Evolutionary conservation across 2,797 vertebrate genomes (phyloP), one percentile per base, ranked within the genome.

Genomic region (Gallinago nigripennis): DNA sequence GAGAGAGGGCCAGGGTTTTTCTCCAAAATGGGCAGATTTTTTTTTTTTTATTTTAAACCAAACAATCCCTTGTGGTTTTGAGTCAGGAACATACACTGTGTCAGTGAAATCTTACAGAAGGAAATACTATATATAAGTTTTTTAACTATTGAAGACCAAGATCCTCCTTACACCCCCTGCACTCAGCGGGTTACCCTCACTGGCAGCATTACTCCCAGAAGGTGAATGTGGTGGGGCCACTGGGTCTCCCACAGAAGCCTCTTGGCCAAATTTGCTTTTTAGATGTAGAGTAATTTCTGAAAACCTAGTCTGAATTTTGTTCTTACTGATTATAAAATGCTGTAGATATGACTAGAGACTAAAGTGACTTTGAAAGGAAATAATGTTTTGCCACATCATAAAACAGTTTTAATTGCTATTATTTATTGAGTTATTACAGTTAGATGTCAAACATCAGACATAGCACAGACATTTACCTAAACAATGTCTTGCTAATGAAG

Each of bases 11-110:
- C 2, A 1, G 16, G 11, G 3, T 23, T 83, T 86, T 83, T 92
- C 58, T 96, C 61, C 68, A 91, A 64, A 95, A 90, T n/a, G 53
- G 37, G 56, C 50, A 89, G 66, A 58, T 43, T 87, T 81, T 53
- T 53, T 28, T 95, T 91, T 75, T 89, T 28, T 60, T 64, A 48
- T 79, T 92, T 80, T 86, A 85, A 93, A 86, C 68, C 82, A 76
- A 93, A 86, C 31, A 81, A 83, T 37, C 56, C 41, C n/a, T 76
- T 95, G 91, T 92, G 92, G 66, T 82, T 94, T 94, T 92, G 95
- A 70, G 64, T 90, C 63, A 92, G 77, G 58, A 90, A 50, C 48
- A 41, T 63, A 45, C 30, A 84, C 39, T 70, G 73, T 75, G 65
- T 82, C 88, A 93, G 45, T 84, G 76, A 87, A 87, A 88, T 46